Base-by-base conservation (phyloP, 2,797 vertebrate species). In the Hyperoplus lanceolatus region DNA sequence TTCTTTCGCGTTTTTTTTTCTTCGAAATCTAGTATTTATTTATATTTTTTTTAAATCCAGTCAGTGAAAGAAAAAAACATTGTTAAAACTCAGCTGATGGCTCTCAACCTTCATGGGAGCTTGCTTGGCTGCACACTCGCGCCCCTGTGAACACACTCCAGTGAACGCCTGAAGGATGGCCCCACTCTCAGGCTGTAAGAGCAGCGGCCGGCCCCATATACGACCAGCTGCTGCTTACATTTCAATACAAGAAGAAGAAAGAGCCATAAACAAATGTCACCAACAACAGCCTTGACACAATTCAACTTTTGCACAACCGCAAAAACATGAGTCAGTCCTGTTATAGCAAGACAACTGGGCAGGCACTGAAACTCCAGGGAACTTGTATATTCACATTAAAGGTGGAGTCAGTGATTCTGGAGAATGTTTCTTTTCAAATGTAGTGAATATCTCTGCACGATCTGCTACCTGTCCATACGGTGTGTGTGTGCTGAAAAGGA, bases 181-280 rank as follows among this genome's bases (percentile, higher is more conserved):
- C 75, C 48, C 72, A 46, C 89, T 69, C 85, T 90, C 90, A 82
- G 73, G 65, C 67, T 75, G 61, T 56, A 77, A 81, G 77, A 73
- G 88, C 58, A 60, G 72, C 57, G 16, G 65, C 55, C 68, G 16
- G 39, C 29, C 29, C 29, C 29, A 29, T 29, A 29, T 49, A 80
- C 87, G 66, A 75, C 86, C 89, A 88, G 85, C 90, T 94, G 85
- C 90, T 94, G 92, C 84, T 90, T 73, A 51, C 82, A 84, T 89
- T 90, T 88, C 78, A 59, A 59, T 80, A 80, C 68, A 29, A 74
- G 68, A 70, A 45, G 65, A 67, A 48, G 83, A 79, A 50, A 29
- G 29, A 29, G 29, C 29, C 63, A 67, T 70, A 83, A 84, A 90
- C 84, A 81, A 29, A 66, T 61, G 21, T 73, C 73, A 65, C 43